phyloP scores from a whole-genome alignment of 35 echinoderm and acorn worm genomes.

The Strongylocentrotus purpuratus region DNA sequence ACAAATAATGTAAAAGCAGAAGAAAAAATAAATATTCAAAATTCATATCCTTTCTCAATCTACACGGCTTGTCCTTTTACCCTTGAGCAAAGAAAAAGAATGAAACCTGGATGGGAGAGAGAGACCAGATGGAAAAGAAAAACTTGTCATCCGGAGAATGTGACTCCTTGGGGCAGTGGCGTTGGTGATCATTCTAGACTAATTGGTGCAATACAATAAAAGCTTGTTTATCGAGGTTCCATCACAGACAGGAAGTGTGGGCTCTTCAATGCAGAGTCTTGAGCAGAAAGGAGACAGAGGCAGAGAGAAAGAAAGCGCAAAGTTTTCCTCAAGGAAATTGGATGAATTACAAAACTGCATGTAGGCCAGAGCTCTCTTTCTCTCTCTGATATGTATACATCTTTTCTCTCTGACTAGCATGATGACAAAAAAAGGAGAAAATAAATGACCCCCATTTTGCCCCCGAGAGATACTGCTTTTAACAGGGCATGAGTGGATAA shows the following conservation, averaged over 20 bases:
- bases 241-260: constrained; percentile 20
- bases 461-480: not conserved
- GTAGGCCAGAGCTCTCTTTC: not conserved
- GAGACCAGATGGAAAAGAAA: not conserved
- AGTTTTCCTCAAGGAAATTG: constrained; percentile 36
- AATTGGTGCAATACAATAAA: constrained; percentile 34
- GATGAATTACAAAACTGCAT: constrained; percentile 30
- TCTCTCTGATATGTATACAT: not conserved
- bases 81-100: not conserved
- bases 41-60: not conserved
- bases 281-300: not conserved
- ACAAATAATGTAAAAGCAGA: no score
- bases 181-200: constrained; percentile 20
- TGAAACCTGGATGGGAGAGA: not conserved
- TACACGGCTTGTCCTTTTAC: not conserved
- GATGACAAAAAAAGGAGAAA: not conserved
- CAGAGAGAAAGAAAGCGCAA: not conserved
- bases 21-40: no score
- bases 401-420: not conserved
- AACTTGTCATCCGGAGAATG: not conserved
- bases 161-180: not conserved
- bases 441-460: not conserved
- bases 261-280: not conserved
- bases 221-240: constrained; percentile 34
- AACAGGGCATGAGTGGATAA: not conserved